phyloP scores from a whole-genome alignment of 1,140 invertebrate species.

The Zaprionus lachaisei region DNA sequence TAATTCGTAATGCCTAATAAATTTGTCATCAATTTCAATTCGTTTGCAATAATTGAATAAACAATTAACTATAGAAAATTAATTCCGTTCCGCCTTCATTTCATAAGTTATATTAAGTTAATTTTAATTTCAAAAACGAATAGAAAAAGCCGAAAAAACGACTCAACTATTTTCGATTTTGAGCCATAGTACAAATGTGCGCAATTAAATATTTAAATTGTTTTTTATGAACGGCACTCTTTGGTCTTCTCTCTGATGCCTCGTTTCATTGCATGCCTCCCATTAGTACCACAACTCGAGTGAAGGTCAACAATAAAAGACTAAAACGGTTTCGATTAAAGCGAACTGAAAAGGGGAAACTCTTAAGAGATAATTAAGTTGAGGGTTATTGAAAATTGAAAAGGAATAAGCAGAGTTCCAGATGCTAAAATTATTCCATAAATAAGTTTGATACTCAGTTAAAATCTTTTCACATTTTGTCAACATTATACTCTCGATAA shows the following conservation, averaged over 20 bases:
- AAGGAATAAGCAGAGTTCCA: not conserved
- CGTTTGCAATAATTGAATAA: conserved; percentile 25
- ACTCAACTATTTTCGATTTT: not conserved
- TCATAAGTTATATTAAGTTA: conserved; percentile 55
- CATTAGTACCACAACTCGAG: conserved; percentile 29
- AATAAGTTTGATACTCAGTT: not conserved
- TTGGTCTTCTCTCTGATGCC: conserved; percentile 31
- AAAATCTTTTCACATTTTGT: not conserved
- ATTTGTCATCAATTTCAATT: conserved; percentile 71
- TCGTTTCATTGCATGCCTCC: conserved; percentile 25
- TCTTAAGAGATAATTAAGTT: not conserved
- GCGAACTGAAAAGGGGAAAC: not conserved
- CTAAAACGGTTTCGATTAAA: conserved; percentile 32
- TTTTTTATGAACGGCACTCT: conserved; percentile 21
- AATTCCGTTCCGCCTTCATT: conserved; percentile 23
- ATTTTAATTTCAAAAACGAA: conserved; percentile 37
- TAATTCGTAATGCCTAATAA: conserved; percentile 70
- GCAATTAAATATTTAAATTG: conserved; percentile 55
- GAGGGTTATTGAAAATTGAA: not conserved
- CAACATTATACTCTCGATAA: not conserved
- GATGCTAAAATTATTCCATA: not conserved
- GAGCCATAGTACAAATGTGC: conserved; percentile 24
- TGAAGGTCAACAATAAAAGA: conserved; percentile 30
- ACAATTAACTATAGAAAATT: conserved; percentile 30
- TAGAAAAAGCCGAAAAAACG: not conserved